Conservation (phyloP, 2,888 invertebrate genomes). For the Thecophora atra region DNA sequence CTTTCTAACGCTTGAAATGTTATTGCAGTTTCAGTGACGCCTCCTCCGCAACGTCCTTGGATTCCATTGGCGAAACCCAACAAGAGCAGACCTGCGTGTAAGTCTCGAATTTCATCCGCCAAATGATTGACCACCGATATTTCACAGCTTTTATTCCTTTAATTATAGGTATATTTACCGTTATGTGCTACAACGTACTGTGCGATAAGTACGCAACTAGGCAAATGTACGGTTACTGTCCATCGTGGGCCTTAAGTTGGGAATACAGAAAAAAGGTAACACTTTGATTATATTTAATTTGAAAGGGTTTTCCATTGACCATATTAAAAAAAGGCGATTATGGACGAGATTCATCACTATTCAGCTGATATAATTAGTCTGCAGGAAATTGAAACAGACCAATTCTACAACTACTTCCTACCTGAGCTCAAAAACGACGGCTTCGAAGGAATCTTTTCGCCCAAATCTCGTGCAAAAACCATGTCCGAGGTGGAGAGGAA, state of each 20-base stretch:
- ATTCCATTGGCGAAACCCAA: constrained; percentile 90
- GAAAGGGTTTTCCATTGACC: not conserved
- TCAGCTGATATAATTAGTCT: constrained; percentile 96
- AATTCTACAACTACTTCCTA: constrained; percentile 95
- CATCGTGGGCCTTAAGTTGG: constrained; percentile 99
- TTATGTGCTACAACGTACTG: constrained; percentile 99
- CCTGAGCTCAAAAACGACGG: constrained; percentile 93
- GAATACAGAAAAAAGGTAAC: constrained; percentile 92
- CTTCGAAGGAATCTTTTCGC: constrained; percentile 95
- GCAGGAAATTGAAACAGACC: constrained; percentile 98
- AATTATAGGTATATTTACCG: constrained; percentile 88
- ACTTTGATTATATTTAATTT: not conserved
- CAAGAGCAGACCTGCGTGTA: constrained; percentile 88
- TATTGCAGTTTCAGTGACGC: constrained; percentile 85
- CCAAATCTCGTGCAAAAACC: constrained; percentile 97
- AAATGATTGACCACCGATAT: too few relatives aligned
- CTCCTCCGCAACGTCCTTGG: constrained; percentile 95
- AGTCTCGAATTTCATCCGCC: constrained; percentile 66
- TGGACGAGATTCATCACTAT: constrained; percentile 96
- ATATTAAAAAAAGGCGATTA: constrained; percentile 71
- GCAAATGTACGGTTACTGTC: constrained; percentile 99
- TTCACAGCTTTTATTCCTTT: not conserved
- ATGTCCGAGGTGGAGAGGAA: constrained; percentile 97
- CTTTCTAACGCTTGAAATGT: not conserved
- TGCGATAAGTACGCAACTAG: constrained; percentile 99